Evolutionary conservation across 2,888 invertebrate species (phyloP), one percentile per base, ranked within the genome.

Genomic region (Diarsia rubi): DNA sequence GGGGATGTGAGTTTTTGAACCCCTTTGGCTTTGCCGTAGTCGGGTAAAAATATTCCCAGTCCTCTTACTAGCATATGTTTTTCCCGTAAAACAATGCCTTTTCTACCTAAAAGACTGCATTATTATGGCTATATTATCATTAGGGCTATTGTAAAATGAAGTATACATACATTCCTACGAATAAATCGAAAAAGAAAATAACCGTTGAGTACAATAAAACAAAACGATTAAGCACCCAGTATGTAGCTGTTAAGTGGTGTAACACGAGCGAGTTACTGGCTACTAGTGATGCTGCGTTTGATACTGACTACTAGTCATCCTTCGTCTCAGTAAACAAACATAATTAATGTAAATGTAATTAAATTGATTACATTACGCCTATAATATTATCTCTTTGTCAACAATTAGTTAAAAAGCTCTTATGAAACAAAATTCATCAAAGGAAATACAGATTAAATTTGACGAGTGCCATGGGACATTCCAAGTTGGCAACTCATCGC

Each of bases 231-330:
- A 73, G 47, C 49, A 69, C 27, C 66, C 78, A 78, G 60, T 75
- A 81, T 75, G 81, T 78, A 73, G 69, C 82, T 78, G 79, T 78
- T 78, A 82, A 81, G 69, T 69, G 73, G 66, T 78, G 72, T 78
- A 67, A 78, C 67, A 81, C 37, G 59, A 59, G 63, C 73, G 62
- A 69, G 49, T 12, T 72, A 69, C 73, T 68, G 59, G 54, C 54
- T 24, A 14, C 64, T 47, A 75, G 69, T 69, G 54, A 54, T 83
- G 84, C 71, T 59, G 27, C 63, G 27, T 83, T 82, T 45, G 62
- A 21, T 68, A 19, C 11, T 54, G 31, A 6, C 14, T 27, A 37
- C 37, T 37, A 37, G 37, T 8, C 31, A 31, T 31, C 31, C 37
- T 37, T 6, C 37, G 6, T 8, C 24, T 68, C 21, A 59, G 44